Conservation (phyloP, 2,797 vertebrate genomes). For the Muscicapa comitata region DNA sequence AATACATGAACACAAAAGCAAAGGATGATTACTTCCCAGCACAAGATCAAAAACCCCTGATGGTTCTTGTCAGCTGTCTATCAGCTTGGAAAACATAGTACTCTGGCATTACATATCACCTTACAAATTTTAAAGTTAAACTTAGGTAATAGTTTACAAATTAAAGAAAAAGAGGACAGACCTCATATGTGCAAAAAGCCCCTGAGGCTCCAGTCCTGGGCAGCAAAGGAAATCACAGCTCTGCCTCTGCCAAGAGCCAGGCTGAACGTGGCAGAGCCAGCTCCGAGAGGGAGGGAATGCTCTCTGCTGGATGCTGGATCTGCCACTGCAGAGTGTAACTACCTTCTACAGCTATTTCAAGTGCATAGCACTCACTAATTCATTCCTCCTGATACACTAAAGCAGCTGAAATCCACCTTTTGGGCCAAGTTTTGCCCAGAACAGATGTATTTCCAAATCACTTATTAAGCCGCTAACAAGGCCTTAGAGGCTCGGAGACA, state of each 20-base stretch:
- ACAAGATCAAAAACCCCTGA: background rate
- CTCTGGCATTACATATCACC: background rate
- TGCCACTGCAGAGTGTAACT: background rate
- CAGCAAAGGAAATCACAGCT: background rate
- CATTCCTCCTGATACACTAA: background rate
- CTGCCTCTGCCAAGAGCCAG: background rate
- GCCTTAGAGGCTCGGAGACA: conserved; percentile 8
- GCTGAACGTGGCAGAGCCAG: background rate
- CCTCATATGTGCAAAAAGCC: rapidly evolving
- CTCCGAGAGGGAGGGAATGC: rapidly evolving
- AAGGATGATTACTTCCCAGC: background rate
- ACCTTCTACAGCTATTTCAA: background rate
- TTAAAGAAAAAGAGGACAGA: background rate
- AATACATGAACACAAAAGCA: background rate
- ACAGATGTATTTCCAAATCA: conserved; percentile 53
- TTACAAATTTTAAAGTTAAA: background rate
- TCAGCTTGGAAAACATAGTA: background rate
- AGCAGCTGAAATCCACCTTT: conserved; percentile 50
- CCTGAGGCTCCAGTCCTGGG: background rate
- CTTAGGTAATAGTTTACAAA: background rate
- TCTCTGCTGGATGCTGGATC: background rate
- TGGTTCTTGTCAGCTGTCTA: background rate
- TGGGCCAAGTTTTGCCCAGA: conserved; percentile 21
- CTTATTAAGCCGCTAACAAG: conserved; percentile 35
- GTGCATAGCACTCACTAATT: background rate